Evolutionary conservation across 2,113 vertebrate species (phyloP).

Genomic region (Cebidichthys violaceus): DNA sequence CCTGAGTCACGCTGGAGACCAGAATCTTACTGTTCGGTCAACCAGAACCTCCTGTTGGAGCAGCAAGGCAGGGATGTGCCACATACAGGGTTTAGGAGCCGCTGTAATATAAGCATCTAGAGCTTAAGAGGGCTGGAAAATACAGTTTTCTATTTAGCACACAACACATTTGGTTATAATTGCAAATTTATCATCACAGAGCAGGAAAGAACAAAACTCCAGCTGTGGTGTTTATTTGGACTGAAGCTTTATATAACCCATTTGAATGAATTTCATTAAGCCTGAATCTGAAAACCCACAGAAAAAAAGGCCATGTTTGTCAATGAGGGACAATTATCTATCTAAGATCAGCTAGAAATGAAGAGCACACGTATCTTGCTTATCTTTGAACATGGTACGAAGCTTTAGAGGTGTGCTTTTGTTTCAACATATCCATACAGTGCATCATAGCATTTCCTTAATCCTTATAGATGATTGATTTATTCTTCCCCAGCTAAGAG

Average conservation of each 20-base stretch:
- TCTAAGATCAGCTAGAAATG: background rate
- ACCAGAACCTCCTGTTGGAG: conserved; percentile 70
- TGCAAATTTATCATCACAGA: conserved; percentile 36
- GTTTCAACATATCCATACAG: background rate
- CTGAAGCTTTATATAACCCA: background rate
- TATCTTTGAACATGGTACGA: background rate
- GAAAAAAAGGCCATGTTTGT: background rate
- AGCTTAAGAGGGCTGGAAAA: conserved; percentile 5
- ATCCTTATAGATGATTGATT: conserved; percentile 1
- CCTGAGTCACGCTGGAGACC: conserved; percentile 68
- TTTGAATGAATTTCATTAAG: conserved; percentile 20
- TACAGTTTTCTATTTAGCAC: conserved; percentile 28
- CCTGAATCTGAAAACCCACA: background rate
- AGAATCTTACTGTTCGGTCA: conserved; percentile 66
- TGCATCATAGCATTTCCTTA: background rate
- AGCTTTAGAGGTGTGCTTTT: background rate
- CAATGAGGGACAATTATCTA: background rate
- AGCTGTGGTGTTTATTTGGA: conserved; percentile 35
- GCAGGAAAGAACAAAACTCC: conserved; percentile 13
- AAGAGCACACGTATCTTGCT: background rate
- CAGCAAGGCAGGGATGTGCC: conserved; percentile 49
- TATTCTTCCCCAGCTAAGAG: background rate
- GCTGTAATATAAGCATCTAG: conserved; percentile 27
- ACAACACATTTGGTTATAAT: conserved; percentile 20
- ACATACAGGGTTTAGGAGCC: conserved; percentile 33